These are phyloP conservation scores for Hydractinia symbiolongicarpus DNA, from an alignment of 30 jellyfish, hydroid and myxozoan species.

Conservation along the genomic window DNA sequence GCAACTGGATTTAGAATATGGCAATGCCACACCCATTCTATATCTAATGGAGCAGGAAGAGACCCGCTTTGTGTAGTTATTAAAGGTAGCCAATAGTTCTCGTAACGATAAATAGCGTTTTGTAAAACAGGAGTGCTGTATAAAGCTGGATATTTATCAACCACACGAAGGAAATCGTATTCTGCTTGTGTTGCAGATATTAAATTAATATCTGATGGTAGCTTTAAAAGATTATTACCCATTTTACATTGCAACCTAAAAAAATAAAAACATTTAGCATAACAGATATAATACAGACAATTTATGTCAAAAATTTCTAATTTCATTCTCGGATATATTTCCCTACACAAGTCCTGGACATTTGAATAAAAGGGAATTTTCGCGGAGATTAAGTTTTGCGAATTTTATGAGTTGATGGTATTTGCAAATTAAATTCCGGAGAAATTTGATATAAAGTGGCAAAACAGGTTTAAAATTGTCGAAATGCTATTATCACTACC, in stretches of 20 bases:
- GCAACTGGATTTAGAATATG: conserved; percentile 39
- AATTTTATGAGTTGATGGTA: too few relatives aligned
- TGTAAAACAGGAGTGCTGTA: not conserved
- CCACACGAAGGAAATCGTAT: conserved; percentile 28
- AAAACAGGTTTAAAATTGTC: too few relatives aligned
- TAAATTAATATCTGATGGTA: conserved; percentile 25
- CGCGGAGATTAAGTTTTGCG: too few relatives aligned
- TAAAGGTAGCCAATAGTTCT: conserved; percentile 39
- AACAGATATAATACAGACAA: too few relatives aligned
- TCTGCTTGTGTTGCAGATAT: conserved; percentile 35
- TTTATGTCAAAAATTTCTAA: too few relatives aligned
- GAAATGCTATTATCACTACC: too few relatives aligned
- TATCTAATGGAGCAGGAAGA: conserved; percentile 43
- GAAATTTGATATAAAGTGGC: too few relatives aligned
- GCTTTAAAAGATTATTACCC: conserved; percentile 24
- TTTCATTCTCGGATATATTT: too few relatives aligned
- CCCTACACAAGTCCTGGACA: too few relatives aligned
- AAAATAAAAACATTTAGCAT: not conserved
- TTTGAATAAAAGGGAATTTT: too few relatives aligned
- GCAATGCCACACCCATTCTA: conserved; percentile 54
- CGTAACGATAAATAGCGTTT: conserved; percentile 37
- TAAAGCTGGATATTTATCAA: conserved; percentile 16
- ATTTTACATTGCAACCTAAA: not conserved
- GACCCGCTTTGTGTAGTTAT: conserved; percentile 12
- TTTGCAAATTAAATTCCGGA: too few relatives aligned